Percentiles rank a stretch among this genome's conserved stretches.
Evolutionary conservation across 2,797 vertebrate species (phyloP).

Genomic region (Chrysocyon brachyurus): DNA sequence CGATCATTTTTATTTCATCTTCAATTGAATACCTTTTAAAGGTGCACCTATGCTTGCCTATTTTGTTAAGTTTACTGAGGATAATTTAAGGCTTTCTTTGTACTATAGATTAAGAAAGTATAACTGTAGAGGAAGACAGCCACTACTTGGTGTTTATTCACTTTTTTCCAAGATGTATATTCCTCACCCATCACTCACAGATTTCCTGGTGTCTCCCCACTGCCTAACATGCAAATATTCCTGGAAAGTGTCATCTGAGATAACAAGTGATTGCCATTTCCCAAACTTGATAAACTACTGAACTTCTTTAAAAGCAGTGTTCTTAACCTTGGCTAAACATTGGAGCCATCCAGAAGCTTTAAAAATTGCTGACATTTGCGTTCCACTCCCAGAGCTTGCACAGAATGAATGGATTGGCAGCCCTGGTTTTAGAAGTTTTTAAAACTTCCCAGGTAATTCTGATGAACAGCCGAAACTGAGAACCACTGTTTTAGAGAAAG

Average conservation of each 20-base stretch:
- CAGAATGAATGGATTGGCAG: neutral
- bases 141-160: neutral
- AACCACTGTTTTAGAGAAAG: neutral
- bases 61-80: neutral
- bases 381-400: neutral
- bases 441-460: neutral
- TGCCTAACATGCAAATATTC: neutral
- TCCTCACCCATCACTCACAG: accelerated
- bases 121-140: neutral
- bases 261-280: neutral
- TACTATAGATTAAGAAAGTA: neutral
- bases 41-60: neutral
- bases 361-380: neutral
- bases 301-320: neutral
- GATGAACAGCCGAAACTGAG: neutral
- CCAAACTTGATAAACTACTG: neutral
- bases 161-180: neutral
- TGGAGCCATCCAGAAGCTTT: neutral
- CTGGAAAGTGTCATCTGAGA: neutral
- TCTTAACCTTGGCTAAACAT: neutral
- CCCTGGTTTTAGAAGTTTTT: neutral
- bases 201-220: neutral
- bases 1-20: neutral
- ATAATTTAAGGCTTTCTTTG: neutral
- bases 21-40: constrained; percentile 16